phyloP scores from a whole-genome alignment of 2,797 vertebrate species.

The Gouania willdenowi region DNA sequence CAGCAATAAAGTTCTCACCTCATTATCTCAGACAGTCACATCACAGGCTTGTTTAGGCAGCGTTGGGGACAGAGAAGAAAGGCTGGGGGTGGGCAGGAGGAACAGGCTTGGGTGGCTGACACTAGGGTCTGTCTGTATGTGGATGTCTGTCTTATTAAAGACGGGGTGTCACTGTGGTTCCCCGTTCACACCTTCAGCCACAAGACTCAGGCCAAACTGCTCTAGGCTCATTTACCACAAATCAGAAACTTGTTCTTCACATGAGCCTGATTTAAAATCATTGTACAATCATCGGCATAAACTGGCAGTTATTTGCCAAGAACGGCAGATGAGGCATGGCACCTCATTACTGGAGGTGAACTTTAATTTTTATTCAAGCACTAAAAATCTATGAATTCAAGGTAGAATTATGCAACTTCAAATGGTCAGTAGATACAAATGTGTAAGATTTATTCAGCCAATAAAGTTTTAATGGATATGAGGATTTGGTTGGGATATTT shows the following conservation, averaged over 20 bases:
- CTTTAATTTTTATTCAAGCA: slow-evolving; percentile 23
- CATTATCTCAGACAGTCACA: slow-evolving; percentile 79
- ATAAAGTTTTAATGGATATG: not conserved
- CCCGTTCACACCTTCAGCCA: slow-evolving; percentile 44
- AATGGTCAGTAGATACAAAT: not conserved
- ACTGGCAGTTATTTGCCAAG: slow-evolving; percentile 54
- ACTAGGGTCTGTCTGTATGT: slow-evolving; percentile 48
- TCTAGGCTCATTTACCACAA: slow-evolving; percentile 63
- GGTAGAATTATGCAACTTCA: slow-evolving; percentile 5
- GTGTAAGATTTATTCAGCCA: no score
- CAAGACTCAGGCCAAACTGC: slow-evolving; percentile 48
- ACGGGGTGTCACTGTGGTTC: slow-evolving; percentile 22
- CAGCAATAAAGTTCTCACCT: slow-evolving; percentile 79
- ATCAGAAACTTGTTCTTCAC: slow-evolving; percentile 56
- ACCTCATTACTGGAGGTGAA: slow-evolving; percentile 54
- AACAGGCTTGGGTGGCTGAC: slow-evolving; percentile 38
- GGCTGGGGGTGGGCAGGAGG: slow-evolving; percentile 28
- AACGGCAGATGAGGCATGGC: slow-evolving; percentile 52
- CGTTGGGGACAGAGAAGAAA: slow-evolving; percentile 60
- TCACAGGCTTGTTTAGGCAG: slow-evolving; percentile 69
- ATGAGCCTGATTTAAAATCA: slow-evolving; percentile 47
- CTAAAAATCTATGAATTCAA: slow-evolving; percentile 7
- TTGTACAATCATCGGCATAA: slow-evolving; percentile 55
- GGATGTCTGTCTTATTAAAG: slow-evolving; percentile 16
- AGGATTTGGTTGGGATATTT: no score